Evolutionary conservation across 1,140 invertebrate species (phyloP), one percentile per base, ranked within the genome.

Genomic region (Campoletis sonorensis): DNA sequence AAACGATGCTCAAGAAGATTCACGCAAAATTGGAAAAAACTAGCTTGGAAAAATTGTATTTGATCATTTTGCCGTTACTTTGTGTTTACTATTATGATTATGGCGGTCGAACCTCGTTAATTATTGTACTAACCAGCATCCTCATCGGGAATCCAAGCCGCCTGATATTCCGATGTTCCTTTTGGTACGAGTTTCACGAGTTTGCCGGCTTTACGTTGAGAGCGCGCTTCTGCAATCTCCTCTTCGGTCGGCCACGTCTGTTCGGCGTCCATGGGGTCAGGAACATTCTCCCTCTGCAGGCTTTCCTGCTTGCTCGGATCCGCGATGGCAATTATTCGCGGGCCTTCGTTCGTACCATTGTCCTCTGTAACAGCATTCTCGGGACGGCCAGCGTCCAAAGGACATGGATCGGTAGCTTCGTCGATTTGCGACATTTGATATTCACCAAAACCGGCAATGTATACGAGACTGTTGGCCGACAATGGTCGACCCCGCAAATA

Each of bases 191-290:
- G 95, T 88, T 98, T 98, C 0, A 96, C 92, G 78, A 94, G 93
- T 90, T 95, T 95, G 84, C 93, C 11, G 13, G 40, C 94, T 81
- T 94, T 95, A 85, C 88, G 83, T 82, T 95, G 92, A 82, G 93
- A 90, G 88, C 95, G 94, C 3, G 96, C 95, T 84, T 95, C 93
- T 85, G 94, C 94, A 73, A 98, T 93, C 93, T 98, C 97, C 89
- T 98, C 97, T 81, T 97, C 96, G 33, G 97, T 98, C 0, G 98
- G 98, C 97, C 97, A 99, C 27, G 98, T 98, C 92, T 99, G 98
- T 92, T 99, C 98, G 18, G 95, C 96, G 90, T 98, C 96, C 97
- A 99, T 97, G 37, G 95, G 95, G 93, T 99, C 97, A 26, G 95
- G 95, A 79, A 95, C 92, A 92, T 97, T 96, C 93, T 98, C 97